phyloP scores from a whole-genome alignment of 2,113 vertebrate species.

The Forbesichthys papilliferus region DNA sequence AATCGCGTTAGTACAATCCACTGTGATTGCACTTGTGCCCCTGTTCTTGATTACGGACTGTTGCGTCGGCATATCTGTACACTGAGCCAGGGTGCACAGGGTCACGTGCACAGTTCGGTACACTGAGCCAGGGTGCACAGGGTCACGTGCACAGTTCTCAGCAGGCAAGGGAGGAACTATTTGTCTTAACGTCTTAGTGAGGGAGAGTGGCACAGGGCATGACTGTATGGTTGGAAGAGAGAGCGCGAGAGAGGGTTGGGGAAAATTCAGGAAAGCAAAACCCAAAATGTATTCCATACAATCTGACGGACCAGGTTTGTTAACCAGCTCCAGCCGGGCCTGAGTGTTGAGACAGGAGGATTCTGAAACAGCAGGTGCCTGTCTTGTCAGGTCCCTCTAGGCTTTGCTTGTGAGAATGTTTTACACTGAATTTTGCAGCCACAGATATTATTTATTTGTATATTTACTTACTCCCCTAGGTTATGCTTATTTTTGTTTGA shows the following conservation, averaged over 20 bases:
- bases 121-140: background rate
- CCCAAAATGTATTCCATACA: background rate
- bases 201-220: background rate
- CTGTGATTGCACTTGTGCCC: background rate
- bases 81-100: background rate
- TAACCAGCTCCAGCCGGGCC: background rate
- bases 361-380: background rate
- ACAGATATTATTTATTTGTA: too few species aligned
- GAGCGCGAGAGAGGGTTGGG: background rate
- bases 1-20: background rate
- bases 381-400: background rate
- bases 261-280: background rate
- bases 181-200: slow-evolving; percentile 13
- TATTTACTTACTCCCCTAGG: background rate
- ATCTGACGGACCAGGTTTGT: background rate
- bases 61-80: background rate
- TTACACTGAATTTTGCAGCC: too few species aligned
- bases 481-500: background rate
- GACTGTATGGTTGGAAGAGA: background rate
- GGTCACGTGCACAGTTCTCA: background rate
- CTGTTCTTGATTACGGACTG: background rate
- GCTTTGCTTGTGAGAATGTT: background rate
- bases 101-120: background rate
- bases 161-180: slow-evolving; percentile 1
- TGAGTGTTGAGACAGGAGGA: background rate